phyloP scores from a whole-genome alignment of 2,888 invertebrate genomes.

The Lottia scabra region DNA sequence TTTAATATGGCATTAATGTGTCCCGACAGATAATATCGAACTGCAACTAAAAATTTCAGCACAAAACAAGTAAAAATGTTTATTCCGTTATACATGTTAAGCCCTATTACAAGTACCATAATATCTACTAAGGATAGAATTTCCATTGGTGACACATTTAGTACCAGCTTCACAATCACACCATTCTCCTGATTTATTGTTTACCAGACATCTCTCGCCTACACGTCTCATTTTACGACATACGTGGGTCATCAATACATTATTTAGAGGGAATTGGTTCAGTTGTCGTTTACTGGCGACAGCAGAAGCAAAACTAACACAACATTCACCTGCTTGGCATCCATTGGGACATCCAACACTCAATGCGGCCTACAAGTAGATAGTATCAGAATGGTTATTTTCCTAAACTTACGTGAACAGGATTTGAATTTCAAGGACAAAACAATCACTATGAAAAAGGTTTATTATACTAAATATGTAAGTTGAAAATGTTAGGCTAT shows the following conservation, averaged over 20 bases:
- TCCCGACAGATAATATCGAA: too few relatives aligned
- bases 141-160: neutral
- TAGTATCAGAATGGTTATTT: too few relatives aligned
- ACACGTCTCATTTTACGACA: neutral
- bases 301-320: neutral
- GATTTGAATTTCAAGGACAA: too few relatives aligned
- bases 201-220: neutral
- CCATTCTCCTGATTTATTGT: neutral
- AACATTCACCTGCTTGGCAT: neutral
- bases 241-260: neutral
- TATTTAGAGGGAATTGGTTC: neutral
- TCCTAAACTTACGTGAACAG: too few relatives aligned
- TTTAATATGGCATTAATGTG: too few relatives aligned
- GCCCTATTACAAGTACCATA: neutral
- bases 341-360: too few relatives aligned
- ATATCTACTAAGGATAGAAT: neutral
- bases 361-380: too few relatives aligned
- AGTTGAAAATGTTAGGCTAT: too few relatives aligned
- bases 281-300: neutral
- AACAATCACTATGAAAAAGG: too few relatives aligned
- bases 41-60: too few relatives aligned
- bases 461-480: too few relatives aligned
- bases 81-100: neutral
- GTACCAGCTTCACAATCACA: neutral
- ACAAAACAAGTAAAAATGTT: too few relatives aligned